A percentile compares a stretch with the other conserved stretches of the same genome.
Conservation (phyloP, 2,113 vertebrate species). For the Theristicus caerulescens region DNA sequence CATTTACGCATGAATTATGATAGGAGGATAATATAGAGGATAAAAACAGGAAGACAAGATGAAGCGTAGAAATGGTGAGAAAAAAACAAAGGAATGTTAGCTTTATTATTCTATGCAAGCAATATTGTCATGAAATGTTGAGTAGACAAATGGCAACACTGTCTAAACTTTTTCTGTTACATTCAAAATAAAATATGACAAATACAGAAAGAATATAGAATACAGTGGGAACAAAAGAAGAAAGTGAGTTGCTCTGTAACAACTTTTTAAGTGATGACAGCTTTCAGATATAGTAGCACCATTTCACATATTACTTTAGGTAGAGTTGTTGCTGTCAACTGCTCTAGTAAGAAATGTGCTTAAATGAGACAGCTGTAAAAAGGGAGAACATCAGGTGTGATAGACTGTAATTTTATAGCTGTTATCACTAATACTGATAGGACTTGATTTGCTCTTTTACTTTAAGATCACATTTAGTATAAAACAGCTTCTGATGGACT, state of each 20-base stretch:
- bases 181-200: background rate
- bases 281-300: background rate
- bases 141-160: background rate
- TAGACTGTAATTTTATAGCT: background rate
- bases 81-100: background rate
- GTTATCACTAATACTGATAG: background rate
- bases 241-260: background rate
- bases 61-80: background rate
- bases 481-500: background rate
- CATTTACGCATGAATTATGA: background rate
- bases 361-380: background rate
- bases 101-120: background rate
- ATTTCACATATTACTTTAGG: background rate
- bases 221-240: background rate
- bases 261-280: background rate
- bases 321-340: background rate
- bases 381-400: background rate
- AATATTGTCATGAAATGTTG: background rate
- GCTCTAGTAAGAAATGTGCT: background rate
- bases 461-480: background rate
- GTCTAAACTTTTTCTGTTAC: background rate
- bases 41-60: background rate
- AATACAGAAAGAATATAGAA: background rate
- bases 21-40: background rate
- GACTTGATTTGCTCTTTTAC: background rate